These are phyloP conservation scores for Miichthys miiuy DNA, from an alignment of 2,797 vertebrate genomes.

Conservation along the genomic window DNA sequence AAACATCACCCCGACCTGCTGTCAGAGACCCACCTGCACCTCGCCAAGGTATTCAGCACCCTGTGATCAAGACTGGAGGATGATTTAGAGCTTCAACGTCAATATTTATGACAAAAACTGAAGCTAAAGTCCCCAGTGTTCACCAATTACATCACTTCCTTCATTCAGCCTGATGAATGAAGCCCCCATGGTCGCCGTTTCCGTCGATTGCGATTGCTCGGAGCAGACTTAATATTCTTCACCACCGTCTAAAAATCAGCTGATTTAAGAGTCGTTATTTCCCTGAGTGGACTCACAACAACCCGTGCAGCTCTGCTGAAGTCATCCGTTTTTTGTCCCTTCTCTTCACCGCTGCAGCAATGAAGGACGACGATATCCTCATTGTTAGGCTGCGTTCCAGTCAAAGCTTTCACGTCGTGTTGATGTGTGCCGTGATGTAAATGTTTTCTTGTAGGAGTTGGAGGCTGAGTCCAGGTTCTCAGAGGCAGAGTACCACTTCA, in stretches of 20 bases:
- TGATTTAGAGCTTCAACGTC: no score
- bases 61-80: no score
- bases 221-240: background rate
- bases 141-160: no score
- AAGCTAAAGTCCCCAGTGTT: background rate
- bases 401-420: background rate
- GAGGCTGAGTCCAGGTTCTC: constrained; percentile 89
- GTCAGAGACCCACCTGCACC: constrained; percentile 91
- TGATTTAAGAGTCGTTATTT: no score
- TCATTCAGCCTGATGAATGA: no score
- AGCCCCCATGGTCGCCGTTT: background rate
- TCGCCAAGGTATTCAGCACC: constrained; percentile 98
- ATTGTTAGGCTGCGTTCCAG: no score
- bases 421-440: background rate
- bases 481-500: constrained; percentile 91
- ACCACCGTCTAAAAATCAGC: background rate
- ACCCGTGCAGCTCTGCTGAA: no score
- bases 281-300: no score
- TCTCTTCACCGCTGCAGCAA: no score
- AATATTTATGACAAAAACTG: background rate
- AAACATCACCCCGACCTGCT: constrained; percentile 93
- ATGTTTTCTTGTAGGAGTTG: constrained; percentile 88
- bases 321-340: no score
- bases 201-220: background rate
- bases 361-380: background rate